phyloP scores from a whole-genome alignment of 2,888 invertebrate genomes.

The Glyphotaelius pellucidus region DNA sequence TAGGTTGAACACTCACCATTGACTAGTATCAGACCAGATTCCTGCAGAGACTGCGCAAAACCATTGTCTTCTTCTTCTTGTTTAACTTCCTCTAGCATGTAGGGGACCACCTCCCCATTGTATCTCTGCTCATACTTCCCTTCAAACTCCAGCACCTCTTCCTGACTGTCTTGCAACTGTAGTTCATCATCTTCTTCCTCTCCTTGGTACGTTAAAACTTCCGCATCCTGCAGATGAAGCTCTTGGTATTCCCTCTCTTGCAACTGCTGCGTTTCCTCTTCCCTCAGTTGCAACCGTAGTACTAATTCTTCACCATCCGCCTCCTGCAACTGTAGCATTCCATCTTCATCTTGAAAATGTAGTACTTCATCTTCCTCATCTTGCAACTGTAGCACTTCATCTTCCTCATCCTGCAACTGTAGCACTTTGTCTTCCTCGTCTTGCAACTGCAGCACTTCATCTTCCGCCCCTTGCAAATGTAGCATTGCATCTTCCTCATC shows the following conservation, averaged over 20 bases:
- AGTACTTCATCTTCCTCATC: not conserved
- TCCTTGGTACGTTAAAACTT: not conserved
- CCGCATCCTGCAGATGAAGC: not conserved
- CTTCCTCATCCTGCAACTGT: not conserved
- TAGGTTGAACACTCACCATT: constrained; percentile 34
- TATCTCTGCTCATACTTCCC: not conserved
- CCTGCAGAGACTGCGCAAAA: not conserved
- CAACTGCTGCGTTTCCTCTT: not conserved
- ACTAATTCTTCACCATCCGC: not conserved
- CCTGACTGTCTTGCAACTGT: not conserved
- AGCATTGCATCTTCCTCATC: not conserved
- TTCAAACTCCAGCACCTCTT: not conserved
- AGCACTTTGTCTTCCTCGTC: too few relatives aligned
- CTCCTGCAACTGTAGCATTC: not conserved
- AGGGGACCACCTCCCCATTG: not conserved
- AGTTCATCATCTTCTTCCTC: not conserved
- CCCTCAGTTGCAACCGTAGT: not conserved
- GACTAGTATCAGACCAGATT: constrained; percentile 38
- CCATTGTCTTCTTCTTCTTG: not conserved
- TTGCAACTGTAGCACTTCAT: not conserved
- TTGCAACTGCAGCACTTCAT: too few relatives aligned
- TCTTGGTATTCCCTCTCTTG: not conserved
- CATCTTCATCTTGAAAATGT: not conserved
- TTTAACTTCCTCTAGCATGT: not conserved
- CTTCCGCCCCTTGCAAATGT: too few relatives aligned